These are phyloP conservation scores for Apotomis betuletana DNA, from an alignment of 2,888 invertebrate species.

Conservation along the genomic window DNA sequence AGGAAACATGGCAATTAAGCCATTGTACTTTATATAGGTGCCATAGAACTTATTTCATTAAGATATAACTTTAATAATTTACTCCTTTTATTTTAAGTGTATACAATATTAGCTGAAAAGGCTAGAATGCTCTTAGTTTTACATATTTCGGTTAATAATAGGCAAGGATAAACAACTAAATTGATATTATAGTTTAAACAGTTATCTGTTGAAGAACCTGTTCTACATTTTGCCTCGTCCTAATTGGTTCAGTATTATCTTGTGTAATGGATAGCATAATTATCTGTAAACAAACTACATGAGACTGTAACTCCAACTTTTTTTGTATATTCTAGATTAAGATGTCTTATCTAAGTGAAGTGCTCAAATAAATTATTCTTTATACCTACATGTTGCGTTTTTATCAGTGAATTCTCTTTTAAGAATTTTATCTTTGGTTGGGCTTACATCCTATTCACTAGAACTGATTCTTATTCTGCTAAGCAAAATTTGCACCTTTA, in stretches of 20 bases:
- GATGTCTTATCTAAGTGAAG: conserved; percentile 31
- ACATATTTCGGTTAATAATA: background rate
- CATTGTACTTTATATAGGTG: conserved; percentile 23
- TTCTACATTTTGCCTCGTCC: conserved; percentile 20
- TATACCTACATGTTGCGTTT: conserved; percentile 20
- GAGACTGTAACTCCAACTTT: conserved; percentile 40
- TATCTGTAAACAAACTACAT: conserved; percentile 31
- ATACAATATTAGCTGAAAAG: background rate
- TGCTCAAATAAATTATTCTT: conserved; percentile 42
- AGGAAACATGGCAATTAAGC: conserved; percentile 4
- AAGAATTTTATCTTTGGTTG: conserved; percentile 12
- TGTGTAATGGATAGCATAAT: conserved; percentile 25
- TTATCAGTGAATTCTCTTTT: conserved; percentile 26
- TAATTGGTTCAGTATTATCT: conserved; percentile 42
- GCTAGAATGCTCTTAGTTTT: no score
- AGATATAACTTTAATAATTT: conserved; percentile 2
- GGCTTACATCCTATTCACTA: background rate
- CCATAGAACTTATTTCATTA: conserved; percentile 19
- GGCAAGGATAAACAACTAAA: background rate
- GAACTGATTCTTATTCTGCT: no score
- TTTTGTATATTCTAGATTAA: conserved; percentile 40
- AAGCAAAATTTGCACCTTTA: no score
- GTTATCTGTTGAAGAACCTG: conserved; percentile 18
- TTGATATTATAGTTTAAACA: conserved; percentile 9
- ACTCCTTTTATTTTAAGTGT: background rate